phyloP scores from a whole-genome alignment of 2,888 invertebrate species.

The Macaria liturata region DNA sequence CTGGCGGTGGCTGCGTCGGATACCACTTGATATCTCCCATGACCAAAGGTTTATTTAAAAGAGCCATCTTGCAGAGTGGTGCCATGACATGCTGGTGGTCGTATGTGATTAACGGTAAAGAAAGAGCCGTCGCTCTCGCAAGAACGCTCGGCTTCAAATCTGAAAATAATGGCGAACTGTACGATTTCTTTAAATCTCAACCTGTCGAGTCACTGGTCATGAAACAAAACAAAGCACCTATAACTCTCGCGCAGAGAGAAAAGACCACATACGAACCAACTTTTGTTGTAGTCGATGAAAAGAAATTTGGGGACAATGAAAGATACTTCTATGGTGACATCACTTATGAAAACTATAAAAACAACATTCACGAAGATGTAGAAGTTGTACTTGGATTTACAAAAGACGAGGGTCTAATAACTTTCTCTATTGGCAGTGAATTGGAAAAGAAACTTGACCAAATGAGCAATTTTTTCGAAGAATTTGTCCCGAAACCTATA shows the following conservation, averaged over 20 bases:
- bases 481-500: conserved; percentile 37
- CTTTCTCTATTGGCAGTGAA: conserved; percentile 11
- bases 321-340: conserved; percentile 50
- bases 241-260: conserved; percentile 37
- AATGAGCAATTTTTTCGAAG: conserved; percentile 23
- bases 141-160: conserved; percentile 47
- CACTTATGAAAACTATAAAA: conserved; percentile 53
- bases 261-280: conserved; percentile 24
- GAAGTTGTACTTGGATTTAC: conserved; percentile 79
- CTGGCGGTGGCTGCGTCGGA: conserved; percentile 47
- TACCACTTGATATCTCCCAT: conserved; percentile 58
- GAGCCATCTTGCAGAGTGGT: conserved; percentile 87
- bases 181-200: conserved; percentile 43
- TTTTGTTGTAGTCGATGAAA: conserved; percentile 47
- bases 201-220: conserved; percentile 37
- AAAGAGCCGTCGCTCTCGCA: conserved; percentile 54
- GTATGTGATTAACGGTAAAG: conserved; percentile 66
- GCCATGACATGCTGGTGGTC: conserved; percentile 84
- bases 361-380: conserved; percentile 76
- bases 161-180: conserved; percentile 41
- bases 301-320: conserved; percentile 45
- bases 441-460: conserved; percentile 19
- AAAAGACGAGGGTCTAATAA: conserved; percentile 25
- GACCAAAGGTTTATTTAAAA: conserved; percentile 57
- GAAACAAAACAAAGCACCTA: conserved; percentile 23